Base-by-base conservation (phyloP, 2,113 vertebrate species). In the Chitala chitala region DNA sequence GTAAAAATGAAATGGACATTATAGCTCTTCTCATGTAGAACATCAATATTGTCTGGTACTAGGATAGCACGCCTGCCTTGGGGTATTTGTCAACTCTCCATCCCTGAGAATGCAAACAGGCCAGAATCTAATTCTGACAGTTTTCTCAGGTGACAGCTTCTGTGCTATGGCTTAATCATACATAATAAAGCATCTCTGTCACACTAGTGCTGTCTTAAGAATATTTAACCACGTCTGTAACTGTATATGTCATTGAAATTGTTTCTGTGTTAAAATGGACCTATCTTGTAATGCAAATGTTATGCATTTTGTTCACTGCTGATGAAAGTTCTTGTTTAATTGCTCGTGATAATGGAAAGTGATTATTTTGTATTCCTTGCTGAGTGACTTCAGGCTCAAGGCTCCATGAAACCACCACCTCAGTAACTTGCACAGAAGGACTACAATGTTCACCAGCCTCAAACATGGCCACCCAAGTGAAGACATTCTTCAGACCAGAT, bases 171-270 rank as follows among this genome's bases (percentile, higher is more conserved):
- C 59, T 63, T 63, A 36, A 63, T 63, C 33, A 36, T 20, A 63
- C 38, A 33, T 5, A 20, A 63, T 33, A 36, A 36, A 63, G 59
- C 59, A 38, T 63, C 59, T 63, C 59, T 38, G 17, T 20, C 7
- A 38, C 59, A 38, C 59, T 63, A 63, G 29, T 38, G 59, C 59
- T 63, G 59, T 63, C 38, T 36, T 63, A 63, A 63, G 59, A 63
- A 38, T 63, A 38, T 63, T 63, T 63, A 63, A 63, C 17, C 59
- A 63, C 59, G 38, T 63, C 59, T 63, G 59, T 63, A 63, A 63
- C 38, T 63, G 38, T 36, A 36, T 63, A 36, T 63, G 59, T 63
- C 59, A 63, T 63, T 20, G 31, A 63, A 63, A 63, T 36, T 63
- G 31, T 63, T 63, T 63, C 29, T 46, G 29, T 29, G 17, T 63